Base-by-base conservation (phyloP, 2,888 invertebrate species). In the Endotricha flammealis region DNA sequence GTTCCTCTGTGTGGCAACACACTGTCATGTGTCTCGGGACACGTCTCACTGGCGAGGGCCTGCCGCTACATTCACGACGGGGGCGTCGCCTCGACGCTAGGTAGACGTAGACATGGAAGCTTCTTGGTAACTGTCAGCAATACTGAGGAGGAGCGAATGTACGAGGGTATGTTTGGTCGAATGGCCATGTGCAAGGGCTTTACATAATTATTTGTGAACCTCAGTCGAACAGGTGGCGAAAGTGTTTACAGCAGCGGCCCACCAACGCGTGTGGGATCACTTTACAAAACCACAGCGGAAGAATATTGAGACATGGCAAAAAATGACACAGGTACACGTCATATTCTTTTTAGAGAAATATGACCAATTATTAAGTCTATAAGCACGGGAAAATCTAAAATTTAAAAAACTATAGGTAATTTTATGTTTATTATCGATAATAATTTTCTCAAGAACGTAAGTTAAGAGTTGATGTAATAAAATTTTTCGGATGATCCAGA, bases 221-320 rank as follows among this genome's bases (percentile, higher is more conserved):
- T 88, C 94, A 98, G 98, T 98, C 93, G 95, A 95, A 92, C 97
- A 97, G 93, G 97, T 98, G 91, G 97, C 96, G 93, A 94, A 95
- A 91, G 96, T 98, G 89, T 97, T 98, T 91, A 90, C 90, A 85
- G 94, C 96, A 71, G 96, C 97, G 78, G 94, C 93, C 88, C 97
- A 97, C 90, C 97, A 98, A 92, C 97, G 97, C 88, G 96, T 96
- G 87, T 98, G 98, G 98, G 98, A 98, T 92, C 98, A 98, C 92
- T 98, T 98, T 93, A 97, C 97, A 88, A 98, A 98, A 91, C 95
- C 97, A 64, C 98, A 98, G 88, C 91, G 98, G 90, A 98, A 98
- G 93, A 97, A 97, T 90, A 95, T 98, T 88, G 97, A 97, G 88
- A 92, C 94, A 77, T 98, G 98, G 98, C 95, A 95, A 89, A 97